Evolutionary conservation across 2,113 vertebrate genomes (phyloP).

Genomic region (Gymnogyps californianus): DNA sequence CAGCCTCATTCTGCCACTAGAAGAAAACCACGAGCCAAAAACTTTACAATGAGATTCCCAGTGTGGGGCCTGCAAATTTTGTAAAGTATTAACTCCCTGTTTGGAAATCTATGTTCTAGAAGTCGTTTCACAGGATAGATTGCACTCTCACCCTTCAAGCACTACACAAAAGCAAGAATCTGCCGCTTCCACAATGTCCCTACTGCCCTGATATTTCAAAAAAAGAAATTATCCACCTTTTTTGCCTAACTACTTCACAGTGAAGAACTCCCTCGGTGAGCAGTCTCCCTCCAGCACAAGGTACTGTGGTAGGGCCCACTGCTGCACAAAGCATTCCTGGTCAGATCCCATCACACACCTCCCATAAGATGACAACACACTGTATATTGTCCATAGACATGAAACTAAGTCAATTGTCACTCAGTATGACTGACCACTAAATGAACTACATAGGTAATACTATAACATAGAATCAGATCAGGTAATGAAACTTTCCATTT

Average conservation of each 20-base stretch:
- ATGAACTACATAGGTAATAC: not conserved
- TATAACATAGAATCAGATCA: accelerated
- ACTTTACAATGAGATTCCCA: not conserved
- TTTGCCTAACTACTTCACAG: not conserved
- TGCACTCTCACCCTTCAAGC: not conserved
- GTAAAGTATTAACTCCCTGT: not conserved
- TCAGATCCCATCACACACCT: not conserved
- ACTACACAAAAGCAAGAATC: not conserved
- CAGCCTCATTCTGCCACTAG: not conserved
- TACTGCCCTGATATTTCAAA: not conserved
- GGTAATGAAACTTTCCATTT: not conserved
- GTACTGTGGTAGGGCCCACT: not conserved
- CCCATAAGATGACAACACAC: not conserved
- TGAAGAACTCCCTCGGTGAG: not conserved
- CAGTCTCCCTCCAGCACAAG: not conserved
- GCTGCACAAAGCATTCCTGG: not conserved
- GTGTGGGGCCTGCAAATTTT: not conserved
- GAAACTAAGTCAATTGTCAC: not conserved
- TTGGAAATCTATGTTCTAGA: not conserved
- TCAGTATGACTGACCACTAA: not conserved
- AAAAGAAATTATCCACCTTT: not conserved
- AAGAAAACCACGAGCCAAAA: not conserved
- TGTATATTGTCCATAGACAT: not conserved
- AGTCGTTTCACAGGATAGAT: not conserved
- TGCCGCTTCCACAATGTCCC: not conserved